phyloP scores from a whole-genome alignment of 2,113 vertebrate species.

The Pedetes capensis region DNA sequence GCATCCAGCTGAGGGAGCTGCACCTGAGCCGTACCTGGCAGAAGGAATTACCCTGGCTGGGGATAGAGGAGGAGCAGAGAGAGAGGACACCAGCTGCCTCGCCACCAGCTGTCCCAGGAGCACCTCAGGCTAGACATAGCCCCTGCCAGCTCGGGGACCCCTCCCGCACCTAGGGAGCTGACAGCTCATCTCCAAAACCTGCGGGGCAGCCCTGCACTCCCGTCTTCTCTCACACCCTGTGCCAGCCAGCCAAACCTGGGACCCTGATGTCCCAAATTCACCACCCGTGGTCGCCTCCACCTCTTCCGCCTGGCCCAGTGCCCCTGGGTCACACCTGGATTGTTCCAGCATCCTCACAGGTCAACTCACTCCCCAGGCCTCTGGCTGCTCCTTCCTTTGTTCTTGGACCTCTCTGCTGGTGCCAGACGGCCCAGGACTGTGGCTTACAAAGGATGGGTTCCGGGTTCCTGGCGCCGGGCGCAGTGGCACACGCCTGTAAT shows the following conservation, averaged over 20 bases:
- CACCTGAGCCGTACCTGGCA: no score
- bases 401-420: background rate
- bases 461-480: no score
- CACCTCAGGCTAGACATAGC: background rate
- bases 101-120: no score
- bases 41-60: background rate
- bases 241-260: fast-evolving
- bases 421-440: background rate
- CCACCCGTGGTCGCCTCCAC: fast-evolving
- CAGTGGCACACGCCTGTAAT: no score
- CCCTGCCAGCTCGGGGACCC: background rate
- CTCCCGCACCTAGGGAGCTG: background rate
- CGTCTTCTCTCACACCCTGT: background rate
- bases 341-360: fast-evolving
- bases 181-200: background rate
- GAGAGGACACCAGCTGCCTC: background rate
- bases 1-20: background rate
- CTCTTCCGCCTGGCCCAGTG: background rate
- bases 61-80: background rate
- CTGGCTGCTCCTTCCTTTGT: fast-evolving
- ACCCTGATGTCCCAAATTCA: background rate
- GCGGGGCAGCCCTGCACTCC: background rate
- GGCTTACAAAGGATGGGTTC: background rate
- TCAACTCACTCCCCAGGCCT: background rate
- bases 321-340: background rate